These are phyloP conservation scores for Pemphredon lugubris DNA, from an alignment of 2,888 invertebrate genomes.

Conservation along the genomic window DNA sequence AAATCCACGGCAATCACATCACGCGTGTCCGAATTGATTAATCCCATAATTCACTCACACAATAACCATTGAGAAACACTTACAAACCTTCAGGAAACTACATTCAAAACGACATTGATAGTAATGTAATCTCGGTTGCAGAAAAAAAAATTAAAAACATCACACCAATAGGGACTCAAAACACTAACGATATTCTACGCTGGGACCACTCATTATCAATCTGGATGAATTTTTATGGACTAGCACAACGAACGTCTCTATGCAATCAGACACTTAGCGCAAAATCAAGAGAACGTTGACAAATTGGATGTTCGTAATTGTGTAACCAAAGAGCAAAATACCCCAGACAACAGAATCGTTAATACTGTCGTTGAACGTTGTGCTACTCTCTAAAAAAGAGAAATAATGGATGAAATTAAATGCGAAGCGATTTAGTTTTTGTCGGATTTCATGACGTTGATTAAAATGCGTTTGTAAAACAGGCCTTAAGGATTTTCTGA, in stretches of 20 bases:
- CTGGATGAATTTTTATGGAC: slow-evolving; percentile 42
- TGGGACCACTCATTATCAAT: slow-evolving; percentile 48
- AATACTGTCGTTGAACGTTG: slow-evolving; percentile 26
- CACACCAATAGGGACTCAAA: slow-evolving; percentile 77
- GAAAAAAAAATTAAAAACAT: slow-evolving; percentile 73
- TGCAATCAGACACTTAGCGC: too few species aligned
- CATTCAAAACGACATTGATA: slow-evolving; percentile 78
- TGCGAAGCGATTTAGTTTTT: background rate
- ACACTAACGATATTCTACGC: slow-evolving; percentile 76
- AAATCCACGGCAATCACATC: slow-evolving; percentile 59
- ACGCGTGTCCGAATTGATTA: slow-evolving; percentile 54
- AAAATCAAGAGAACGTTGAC: background rate
- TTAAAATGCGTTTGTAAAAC: slow-evolving; percentile 7
- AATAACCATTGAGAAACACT: slow-evolving; percentile 75
- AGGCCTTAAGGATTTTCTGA: slow-evolving; percentile 20
- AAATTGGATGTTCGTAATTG: background rate
- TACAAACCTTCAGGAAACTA: slow-evolving; percentile 74
- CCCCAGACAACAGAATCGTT: background rate
- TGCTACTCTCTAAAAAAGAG: slow-evolving; percentile 20
- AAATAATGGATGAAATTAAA: background rate
- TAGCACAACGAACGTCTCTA: slow-evolving; percentile 50
- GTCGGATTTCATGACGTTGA: background rate
- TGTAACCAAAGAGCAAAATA: background rate
- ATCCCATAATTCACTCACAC: slow-evolving; percentile 67
- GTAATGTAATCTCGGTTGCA: slow-evolving; percentile 65